phyloP scores from a whole-genome alignment of 2,888 invertebrate genomes.

The Diloba caeruleocephala region DNA sequence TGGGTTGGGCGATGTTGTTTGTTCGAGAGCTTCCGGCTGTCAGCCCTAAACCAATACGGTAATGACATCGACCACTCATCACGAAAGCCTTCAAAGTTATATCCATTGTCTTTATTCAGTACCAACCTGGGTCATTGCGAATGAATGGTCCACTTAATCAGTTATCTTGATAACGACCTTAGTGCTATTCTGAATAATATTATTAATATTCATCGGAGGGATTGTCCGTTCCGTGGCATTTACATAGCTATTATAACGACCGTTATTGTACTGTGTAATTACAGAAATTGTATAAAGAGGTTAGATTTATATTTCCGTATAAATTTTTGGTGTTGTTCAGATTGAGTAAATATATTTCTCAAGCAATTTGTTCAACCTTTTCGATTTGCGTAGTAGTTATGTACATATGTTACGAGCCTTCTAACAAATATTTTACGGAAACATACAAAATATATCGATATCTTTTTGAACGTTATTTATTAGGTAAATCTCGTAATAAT shows the following conservation, averaged over 20 bases:
- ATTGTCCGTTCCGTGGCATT: constrained; percentile 43
- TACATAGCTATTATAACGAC: constrained; percentile 44
- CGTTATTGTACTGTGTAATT: constrained; percentile 30
- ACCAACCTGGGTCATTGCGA: constrained; percentile 54
- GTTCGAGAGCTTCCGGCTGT: constrained; percentile 69
- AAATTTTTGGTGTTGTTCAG: neutral
- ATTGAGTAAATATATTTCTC: neutral
- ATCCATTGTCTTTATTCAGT: constrained; percentile 63
- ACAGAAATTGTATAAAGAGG: constrained; percentile 21
- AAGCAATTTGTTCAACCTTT: no score
- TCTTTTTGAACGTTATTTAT: neutral
- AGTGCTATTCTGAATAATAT: constrained; percentile 43
- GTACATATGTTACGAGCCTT: no score
- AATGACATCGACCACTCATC: constrained; percentile 72
- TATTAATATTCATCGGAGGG: constrained; percentile 51
- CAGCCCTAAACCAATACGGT: constrained; percentile 75
- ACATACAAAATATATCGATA: no score
- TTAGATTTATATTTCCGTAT: constrained; percentile 21
- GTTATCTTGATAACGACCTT: constrained; percentile 53
- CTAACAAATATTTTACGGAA: no score
- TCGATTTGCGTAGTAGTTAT: no score
- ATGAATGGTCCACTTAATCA: constrained; percentile 63
- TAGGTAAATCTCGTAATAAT: constrained; percentile 3
- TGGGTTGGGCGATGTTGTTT: constrained; percentile 61
- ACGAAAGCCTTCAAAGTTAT: constrained; percentile 63